A percentile compares a stretch with the other conserved stretches of the same genome.
These are phyloP conservation scores for Habrosyne pyritoides DNA, from an alignment of 2,888 invertebrate species.

Conservation along the genomic window DNA sequence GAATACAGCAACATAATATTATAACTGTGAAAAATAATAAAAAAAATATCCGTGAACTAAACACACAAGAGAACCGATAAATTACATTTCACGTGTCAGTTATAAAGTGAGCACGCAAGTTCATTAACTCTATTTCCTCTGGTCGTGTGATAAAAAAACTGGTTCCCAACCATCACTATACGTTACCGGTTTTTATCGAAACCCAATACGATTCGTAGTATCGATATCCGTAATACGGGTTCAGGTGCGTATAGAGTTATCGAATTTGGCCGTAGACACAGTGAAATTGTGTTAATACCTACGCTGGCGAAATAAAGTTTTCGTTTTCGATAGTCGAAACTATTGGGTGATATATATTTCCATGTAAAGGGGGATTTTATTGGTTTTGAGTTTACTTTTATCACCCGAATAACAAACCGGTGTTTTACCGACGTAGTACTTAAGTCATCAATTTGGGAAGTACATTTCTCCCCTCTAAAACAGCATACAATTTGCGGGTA, in stretches of 20 bases:
- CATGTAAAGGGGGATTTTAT: background rate
- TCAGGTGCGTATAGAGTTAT: constrained; percentile 44
- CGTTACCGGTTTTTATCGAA: constrained; percentile 5
- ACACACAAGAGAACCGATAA: no score
- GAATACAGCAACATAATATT: no score
- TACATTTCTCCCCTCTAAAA: no score
- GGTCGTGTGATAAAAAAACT: constrained; percentile 1
- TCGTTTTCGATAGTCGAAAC: constrained; percentile 26
- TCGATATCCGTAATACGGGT: constrained; percentile 22
- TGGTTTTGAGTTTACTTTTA: background rate
- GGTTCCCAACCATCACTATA: background rate
- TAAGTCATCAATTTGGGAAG: no score
- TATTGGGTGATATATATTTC: constrained; percentile 10
- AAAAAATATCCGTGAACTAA: no score
- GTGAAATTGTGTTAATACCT: constrained; percentile 39
- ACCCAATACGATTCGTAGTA: constrained; percentile 5
- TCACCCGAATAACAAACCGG: background rate
- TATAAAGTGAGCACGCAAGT: background rate
- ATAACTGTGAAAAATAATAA: no score
- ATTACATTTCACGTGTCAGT: background rate
- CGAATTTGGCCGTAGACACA: constrained; percentile 45
- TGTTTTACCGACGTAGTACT: no score
- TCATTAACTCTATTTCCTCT: background rate
- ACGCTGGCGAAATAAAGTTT: constrained; percentile 44
- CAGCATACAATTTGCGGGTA: no score